Percentiles rank a stretch among this genome's conserved stretches.
Conservation (phyloP, 2,888 invertebrate species). For the Scaptomyza tumidula region DNA sequence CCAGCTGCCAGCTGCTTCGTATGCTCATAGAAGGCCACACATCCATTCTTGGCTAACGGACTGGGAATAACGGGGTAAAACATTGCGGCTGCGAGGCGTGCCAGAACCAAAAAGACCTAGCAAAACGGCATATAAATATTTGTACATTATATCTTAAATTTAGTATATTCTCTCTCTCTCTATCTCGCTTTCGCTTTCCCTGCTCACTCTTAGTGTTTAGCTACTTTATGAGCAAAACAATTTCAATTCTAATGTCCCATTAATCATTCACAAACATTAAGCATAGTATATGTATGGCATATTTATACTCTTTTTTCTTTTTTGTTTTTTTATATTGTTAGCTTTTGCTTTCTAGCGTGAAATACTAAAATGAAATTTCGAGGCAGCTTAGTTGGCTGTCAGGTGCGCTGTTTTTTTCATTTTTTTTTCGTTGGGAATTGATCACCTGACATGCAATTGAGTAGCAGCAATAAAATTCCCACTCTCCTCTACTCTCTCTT, state of each 20-base stretch:
- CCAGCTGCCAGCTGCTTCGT: slow-evolving; percentile 29
- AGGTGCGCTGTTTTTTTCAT: slow-evolving; percentile 50
- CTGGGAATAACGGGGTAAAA: slow-evolving; percentile 11
- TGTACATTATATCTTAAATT: slow-evolving; percentile 69
- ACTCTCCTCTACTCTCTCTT: background rate
- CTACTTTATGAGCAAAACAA: slow-evolving; percentile 65
- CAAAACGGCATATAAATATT: slow-evolving; percentile 68
- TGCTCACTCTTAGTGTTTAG: slow-evolving; percentile 13
- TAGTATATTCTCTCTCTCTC: slow-evolving; percentile 14
- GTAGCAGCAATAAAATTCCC: slow-evolving; percentile 13
- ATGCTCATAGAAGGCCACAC: slow-evolving; percentile 54
- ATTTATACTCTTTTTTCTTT: slow-evolving; percentile 3
- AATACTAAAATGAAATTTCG: slow-evolving; percentile 72
- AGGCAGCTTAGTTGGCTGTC: slow-evolving; percentile 77
- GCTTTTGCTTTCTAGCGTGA: slow-evolving; percentile 69
- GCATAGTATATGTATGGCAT: slow-evolving; percentile 41
- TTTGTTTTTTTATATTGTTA: background rate
- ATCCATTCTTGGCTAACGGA: slow-evolving; percentile 21
- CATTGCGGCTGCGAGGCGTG: slow-evolving; percentile 1
- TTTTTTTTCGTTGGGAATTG: slow-evolving; percentile 29
- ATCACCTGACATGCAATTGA: slow-evolving; percentile 55
- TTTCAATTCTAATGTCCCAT: slow-evolving; percentile 79
- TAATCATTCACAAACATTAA: slow-evolving; percentile 79
- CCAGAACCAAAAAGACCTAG: background rate
- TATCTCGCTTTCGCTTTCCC: slow-evolving; percentile 6